Evolutionary conservation across 2,888 invertebrate genomes (phyloP).

Genomic region (Noctua pronuba): DNA sequence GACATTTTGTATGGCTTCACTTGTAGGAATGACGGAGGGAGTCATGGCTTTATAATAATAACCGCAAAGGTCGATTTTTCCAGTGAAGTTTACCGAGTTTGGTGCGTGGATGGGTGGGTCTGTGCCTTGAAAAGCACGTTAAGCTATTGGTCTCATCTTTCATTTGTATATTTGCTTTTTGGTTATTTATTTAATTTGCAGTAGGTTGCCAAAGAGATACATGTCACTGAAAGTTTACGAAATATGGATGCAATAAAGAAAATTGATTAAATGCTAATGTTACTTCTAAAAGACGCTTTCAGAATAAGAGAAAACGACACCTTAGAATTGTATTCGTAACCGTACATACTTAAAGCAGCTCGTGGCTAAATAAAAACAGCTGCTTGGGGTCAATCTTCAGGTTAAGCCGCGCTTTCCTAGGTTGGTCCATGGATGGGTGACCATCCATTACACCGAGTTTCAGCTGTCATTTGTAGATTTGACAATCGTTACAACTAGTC

Average conservation of each 20-base stretch:
- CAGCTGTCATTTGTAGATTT: not conserved
- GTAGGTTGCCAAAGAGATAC: not conserved
- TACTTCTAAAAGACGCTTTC: no score
- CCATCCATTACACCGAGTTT: not conserved
- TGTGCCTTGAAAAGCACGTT: not conserved
- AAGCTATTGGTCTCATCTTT: not conserved
- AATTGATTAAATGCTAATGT: no score
- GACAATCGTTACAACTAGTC: not conserved
- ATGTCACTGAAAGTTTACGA: no score
- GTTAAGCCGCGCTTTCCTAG: no score
- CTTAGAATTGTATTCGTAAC: no score
- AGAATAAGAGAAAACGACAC: no score
- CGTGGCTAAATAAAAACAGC: no score
- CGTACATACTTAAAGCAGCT: no score
- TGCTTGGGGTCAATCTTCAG: no score
- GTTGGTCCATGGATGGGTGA: no score
- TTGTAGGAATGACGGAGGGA: not conserved
- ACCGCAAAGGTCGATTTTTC: not conserved
- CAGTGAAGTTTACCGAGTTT: not conserved
- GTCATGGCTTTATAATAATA: not conserved
- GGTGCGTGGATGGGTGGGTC: not conserved
- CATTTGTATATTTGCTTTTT: not conserved
- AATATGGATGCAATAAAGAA: not conserved
- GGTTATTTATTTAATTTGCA: not conserved
- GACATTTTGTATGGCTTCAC: conserved; percentile 27